Evolutionary conservation across 2,888 invertebrate species (phyloP).

Genomic region (Coecobrya sp.): DNA sequence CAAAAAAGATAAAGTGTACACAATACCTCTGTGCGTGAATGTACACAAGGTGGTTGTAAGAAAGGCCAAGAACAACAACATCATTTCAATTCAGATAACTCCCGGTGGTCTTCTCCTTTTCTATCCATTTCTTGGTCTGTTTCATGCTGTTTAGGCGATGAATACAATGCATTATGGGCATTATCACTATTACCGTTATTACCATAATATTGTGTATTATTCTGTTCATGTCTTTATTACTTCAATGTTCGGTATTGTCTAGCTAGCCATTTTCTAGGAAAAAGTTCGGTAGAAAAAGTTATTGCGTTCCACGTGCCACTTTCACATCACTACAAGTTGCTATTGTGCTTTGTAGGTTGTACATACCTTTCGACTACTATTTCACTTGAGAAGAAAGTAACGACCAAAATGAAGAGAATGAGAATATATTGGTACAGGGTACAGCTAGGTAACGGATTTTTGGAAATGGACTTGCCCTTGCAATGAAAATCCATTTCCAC

Average conservation of each 20-base stretch:
- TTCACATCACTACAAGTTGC: background rate
- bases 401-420: too few relatives aligned
- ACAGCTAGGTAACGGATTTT: too few relatives aligned
- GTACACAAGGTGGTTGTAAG: constrained; percentile 35
- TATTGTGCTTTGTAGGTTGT: background rate
- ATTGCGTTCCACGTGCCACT: background rate
- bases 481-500: too few relatives aligned
- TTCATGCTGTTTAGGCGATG: constrained; percentile 25
- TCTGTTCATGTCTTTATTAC: background rate
- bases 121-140: background rate
- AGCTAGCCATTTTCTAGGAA: background rate
- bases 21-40: background rate
- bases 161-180: background rate
- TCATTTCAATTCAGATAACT: constrained; percentile 58
- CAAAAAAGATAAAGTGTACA: background rate
- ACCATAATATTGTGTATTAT: background rate
- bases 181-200: constrained; percentile 51
- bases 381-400: too few relatives aligned
- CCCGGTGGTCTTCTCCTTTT: constrained; percentile 42
- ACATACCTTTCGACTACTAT: too few relatives aligned
- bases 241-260: background rate
- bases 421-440: too few relatives aligned
- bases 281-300: background rate
- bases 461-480: too few relatives aligned
- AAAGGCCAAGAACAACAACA: constrained; percentile 45